Evolutionary conservation across 2,888 invertebrate species (phyloP).

Genomic region (Dusona sp.): DNA sequence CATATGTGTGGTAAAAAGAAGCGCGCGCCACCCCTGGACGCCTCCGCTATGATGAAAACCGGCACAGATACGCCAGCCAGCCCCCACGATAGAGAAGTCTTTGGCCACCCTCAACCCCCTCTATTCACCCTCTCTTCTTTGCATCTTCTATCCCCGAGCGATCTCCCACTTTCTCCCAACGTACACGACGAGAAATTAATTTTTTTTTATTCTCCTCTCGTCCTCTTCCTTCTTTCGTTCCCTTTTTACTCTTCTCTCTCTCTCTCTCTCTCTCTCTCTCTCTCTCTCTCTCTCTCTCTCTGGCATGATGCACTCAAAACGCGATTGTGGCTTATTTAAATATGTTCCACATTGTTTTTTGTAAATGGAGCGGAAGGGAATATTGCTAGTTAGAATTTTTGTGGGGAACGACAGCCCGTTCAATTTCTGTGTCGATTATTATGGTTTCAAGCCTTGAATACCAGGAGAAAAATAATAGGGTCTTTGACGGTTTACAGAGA

Average conservation of each 20-base stretch:
- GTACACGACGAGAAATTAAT: slow-evolving; percentile 73
- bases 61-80: slow-evolving; percentile 13
- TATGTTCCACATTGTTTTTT: background rate
- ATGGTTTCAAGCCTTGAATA: background rate
- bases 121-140: background rate
- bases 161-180: slow-evolving; percentile 30
- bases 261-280: too few species aligned
- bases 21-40: slow-evolving; percentile 37
- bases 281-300: background rate
- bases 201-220: slow-evolving; percentile 63
- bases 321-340: background rate
- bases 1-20: background rate
- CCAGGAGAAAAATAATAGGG: background rate
- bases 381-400: background rate
- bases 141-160: slow-evolving; percentile 24
- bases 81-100: slow-evolving; percentile 28
- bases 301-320: background rate
- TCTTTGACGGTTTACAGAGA: background rate
- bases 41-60: slow-evolving; percentile 30
- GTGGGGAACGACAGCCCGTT: background rate
- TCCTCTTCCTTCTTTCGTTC: background rate
- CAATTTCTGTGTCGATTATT: background rate
- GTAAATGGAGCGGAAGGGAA: background rate
- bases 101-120: slow-evolving; percentile 37
- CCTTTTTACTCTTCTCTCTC: background rate